phyloP scores from a whole-genome alignment of 2,113 vertebrate species.

The Rattus rattus region DNA sequence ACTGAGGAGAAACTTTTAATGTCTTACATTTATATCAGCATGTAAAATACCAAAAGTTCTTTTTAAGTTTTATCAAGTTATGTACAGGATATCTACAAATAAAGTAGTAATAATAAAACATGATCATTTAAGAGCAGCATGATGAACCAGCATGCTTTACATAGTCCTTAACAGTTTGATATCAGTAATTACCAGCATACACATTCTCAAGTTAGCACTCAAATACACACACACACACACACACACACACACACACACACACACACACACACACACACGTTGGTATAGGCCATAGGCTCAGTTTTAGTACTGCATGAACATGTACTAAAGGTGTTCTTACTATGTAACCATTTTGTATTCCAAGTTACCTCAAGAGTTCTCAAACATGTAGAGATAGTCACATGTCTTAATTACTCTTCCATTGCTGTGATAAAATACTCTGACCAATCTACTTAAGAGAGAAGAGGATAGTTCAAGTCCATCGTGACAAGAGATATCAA shows the following conservation, averaged over 20 bases:
- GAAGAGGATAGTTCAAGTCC: not conserved
- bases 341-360: not conserved
- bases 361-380: slow-evolving; percentile 1
- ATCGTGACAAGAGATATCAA: not conserved
- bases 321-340: slow-evolving; percentile 8
- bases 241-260: no score
- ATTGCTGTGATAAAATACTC: not conserved
- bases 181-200: slow-evolving; percentile 39
- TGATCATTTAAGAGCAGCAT: slow-evolving; percentile 17
- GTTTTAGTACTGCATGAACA: not conserved
- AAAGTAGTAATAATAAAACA: slow-evolving; percentile 41
- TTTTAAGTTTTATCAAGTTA: slow-evolving; percentile 56
- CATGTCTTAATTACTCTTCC: not conserved
- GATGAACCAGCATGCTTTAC: not conserved
- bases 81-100: not conserved
- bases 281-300: not conserved
- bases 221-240: no score
- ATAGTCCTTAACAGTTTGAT: slow-evolving; percentile 15
- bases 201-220: no score
- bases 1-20: not conserved
- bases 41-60: slow-evolving; percentile 47
- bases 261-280: not conserved
- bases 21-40: not conserved
- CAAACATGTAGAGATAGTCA: not conserved
- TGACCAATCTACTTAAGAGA: not conserved